A percentile compares a stretch with the other conserved stretches of the same genome.
Evolutionary conservation across 23 tunicate genomes (phyloP).

Genomic region (Pegea sp.): DNA sequence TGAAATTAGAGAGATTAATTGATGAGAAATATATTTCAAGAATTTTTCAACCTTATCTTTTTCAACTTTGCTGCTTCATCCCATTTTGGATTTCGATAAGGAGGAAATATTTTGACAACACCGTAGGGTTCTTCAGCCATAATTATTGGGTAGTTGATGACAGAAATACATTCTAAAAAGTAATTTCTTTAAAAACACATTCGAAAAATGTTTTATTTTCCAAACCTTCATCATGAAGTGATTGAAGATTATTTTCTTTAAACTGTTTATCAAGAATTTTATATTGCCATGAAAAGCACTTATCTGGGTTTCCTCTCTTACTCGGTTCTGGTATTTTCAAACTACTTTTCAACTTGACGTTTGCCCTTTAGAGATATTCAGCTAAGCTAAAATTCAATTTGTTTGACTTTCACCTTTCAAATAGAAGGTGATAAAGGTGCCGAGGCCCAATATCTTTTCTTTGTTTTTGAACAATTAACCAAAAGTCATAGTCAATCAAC

Average conservation of each 20-base stretch:
- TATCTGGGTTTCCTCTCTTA: not conserved
- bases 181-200: not conserved
- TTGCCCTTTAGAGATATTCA: too few relatives aligned
- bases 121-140: conserved; percentile 48
- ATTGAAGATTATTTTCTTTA: conserved; percentile 5
- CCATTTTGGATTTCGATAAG: conserved; percentile 21
- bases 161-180: conserved; percentile 16
- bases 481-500: too few relatives aligned
- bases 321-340: too few relatives aligned
- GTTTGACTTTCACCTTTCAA: conserved; percentile 24
- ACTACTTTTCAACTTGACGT: too few relatives aligned
- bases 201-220: not conserved
- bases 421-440: too few relatives aligned
- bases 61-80: conserved; percentile 3
- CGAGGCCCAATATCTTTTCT: too few relatives aligned
- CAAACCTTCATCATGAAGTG: conserved; percentile 27
- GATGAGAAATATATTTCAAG: not conserved
- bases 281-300: conserved; percentile 30
- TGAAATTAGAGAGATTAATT: conserved; percentile 2
- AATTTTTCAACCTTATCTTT: conserved; percentile 7
- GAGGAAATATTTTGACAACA: conserved; percentile 12
- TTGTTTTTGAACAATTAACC: too few relatives aligned
- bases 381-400: too few relatives aligned
- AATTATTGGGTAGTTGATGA: conserved; percentile 23
- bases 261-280: conserved; percentile 2